Base-by-base conservation (phyloP, 2,797 vertebrate species). In the Peromyscus eremicus region DNA sequence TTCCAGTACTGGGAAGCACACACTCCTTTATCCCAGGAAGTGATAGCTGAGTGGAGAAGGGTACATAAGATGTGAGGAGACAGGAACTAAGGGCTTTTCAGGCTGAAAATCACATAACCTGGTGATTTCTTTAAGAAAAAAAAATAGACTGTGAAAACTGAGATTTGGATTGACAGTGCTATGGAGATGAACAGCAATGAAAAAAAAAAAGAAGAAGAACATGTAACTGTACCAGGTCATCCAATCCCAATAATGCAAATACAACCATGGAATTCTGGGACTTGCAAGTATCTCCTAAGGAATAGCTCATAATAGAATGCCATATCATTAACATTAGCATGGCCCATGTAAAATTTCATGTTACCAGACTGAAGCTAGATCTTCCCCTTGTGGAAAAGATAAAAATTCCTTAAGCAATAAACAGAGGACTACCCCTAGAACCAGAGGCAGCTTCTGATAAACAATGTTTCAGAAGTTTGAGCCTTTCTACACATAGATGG, bases 401-500 rank as follows among this genome's bases (percentile, higher is more conserved):
- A 46, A 85, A 66, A 49, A 23, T 43, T 5, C 21, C 25, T 34
- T 57, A 70, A 29, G 9, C 5, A 9, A 70, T 57, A 73, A 91
- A 49, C 11, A 68, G 43, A 40, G 8, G 8, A 16, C 7, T 32
- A 0, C 16, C 55, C n/a, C 21, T 76, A 27, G 37, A 90, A 49
- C 5, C 12, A 66, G 46, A 40, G 76, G 8, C 2, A 32, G n/a
- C 40, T 25, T 79, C 84, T 12, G 57, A 10, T 4, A 10, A 16
- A 43, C 6, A 43, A 6, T 46, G 19, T 13, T 34, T 25, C 27
- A 79, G 19, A 68, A 79, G 5, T 5, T 11, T n/a, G 19, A 0
- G 1, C 0, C n/a, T 40, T 66, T 68, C 27, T 5, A 1, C 5
- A 62, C 29, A 84, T 43, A 62, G 14, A 1, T 37, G 1, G 29